These are phyloP conservation scores for Rotaria magnacalcarata DNA, from an alignment of 2,888 invertebrate genomes.

Conservation along the genomic window DNA sequence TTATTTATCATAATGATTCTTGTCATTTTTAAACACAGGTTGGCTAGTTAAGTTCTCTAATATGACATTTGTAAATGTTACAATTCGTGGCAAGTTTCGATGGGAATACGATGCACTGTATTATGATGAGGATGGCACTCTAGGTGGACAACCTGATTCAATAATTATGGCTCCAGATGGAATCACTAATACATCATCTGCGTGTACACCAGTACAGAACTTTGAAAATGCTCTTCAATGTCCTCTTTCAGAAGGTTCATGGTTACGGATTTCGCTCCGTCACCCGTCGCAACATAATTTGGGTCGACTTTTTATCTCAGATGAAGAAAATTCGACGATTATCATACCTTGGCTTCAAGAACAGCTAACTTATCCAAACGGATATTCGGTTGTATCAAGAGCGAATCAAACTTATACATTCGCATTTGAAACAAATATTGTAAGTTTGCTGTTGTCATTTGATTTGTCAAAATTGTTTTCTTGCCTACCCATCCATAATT, in stretches of 20 bases:
- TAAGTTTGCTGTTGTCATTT: no score
- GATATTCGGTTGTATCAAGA: constrained; percentile 51
- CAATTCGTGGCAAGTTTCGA: constrained; percentile 23
- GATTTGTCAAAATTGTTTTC: no score
- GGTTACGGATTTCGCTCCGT: constrained; percentile 51
- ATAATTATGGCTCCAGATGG: constrained; percentile 49
- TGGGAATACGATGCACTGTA: constrained; percentile 49
- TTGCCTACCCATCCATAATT: no score
- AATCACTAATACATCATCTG: constrained; percentile 48
- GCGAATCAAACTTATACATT: constrained; percentile 49
- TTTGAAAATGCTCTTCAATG: constrained; percentile 42
- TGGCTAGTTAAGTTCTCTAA: constrained; percentile 38
- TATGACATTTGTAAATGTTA: constrained; percentile 37
- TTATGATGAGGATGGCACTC: constrained; percentile 52
- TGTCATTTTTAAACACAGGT: neutral
- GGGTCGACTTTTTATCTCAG: neutral
- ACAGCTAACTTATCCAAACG: constrained; percentile 51
- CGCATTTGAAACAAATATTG: constrained; percentile 49
- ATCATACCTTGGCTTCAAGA: constrained; percentile 48
- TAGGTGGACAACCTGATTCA: constrained; percentile 49
- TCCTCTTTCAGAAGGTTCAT: constrained; percentile 50
- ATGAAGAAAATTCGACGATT: no score
- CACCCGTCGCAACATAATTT: no score
- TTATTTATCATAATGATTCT: neutral
- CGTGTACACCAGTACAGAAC: constrained; percentile 45